Percentiles rank a stretch among this genome's conserved stretches.
Evolutionary conservation across 2,113 vertebrate species (phyloP).

Genomic region (Columba janthina): DNA sequence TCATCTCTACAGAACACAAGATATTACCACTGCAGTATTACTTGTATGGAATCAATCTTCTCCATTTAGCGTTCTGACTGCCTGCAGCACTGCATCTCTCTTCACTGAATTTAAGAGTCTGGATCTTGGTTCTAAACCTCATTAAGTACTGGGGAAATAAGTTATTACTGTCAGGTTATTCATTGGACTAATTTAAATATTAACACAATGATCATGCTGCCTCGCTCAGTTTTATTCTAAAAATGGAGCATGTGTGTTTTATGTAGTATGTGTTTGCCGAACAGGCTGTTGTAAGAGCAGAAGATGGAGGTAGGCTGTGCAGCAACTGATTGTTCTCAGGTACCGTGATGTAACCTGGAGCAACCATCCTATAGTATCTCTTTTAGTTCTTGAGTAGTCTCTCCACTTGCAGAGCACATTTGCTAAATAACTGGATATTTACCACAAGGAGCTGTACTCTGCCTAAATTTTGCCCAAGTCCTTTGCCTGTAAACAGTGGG

Average conservation of each 20-base stretch:
- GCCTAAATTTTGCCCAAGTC: neutral
- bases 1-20: neutral
- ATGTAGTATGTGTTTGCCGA: neutral
- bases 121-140: neutral
- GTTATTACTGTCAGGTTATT: neutral
- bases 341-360: neutral
- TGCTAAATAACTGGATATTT: neutral
- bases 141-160: accelerated
- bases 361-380: too few relatives aligned
- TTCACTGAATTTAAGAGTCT: neutral
- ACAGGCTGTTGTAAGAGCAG: neutral
- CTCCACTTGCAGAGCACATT: neutral
- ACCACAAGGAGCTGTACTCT: neutral
- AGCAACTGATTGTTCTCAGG: neutral
- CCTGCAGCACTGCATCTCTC: neutral
- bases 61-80: neutral
- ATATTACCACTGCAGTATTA: neutral
- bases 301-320: neutral
- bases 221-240: neutral
- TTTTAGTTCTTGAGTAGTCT: neutral
- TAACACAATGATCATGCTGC: neutral
- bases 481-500: neutral
- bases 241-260: neutral
- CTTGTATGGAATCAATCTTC: neutral
- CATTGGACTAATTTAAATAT: neutral